Percentiles rank a stretch among this genome's conserved stretches.
Conservation (phyloP, 2,888 invertebrate genomes). For the Drosophila phalerata region DNA sequence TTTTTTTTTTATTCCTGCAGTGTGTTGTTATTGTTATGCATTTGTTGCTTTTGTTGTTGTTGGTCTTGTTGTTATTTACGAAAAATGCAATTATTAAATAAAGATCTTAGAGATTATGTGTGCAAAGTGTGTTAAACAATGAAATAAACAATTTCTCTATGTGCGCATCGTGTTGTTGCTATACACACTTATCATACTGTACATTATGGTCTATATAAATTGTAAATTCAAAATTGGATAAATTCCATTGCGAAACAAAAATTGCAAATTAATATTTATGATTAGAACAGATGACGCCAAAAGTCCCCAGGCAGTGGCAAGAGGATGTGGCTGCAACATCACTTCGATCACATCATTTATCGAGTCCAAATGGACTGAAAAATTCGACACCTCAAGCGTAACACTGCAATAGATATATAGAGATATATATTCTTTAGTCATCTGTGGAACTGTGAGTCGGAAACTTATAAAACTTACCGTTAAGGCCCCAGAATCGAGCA, state of each 20-base stretch:
- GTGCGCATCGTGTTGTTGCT: constrained; percentile 39
- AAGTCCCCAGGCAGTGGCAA: constrained; percentile 23
- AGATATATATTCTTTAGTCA: not conserved
- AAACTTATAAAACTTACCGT: constrained; percentile 45
- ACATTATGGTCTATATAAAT: constrained; percentile 76
- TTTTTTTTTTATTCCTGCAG: constrained; percentile 70
- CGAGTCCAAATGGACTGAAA: constrained; percentile 38
- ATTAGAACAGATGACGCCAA: constrained; percentile 76
- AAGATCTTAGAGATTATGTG: constrained; percentile 59
- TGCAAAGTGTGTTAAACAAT: constrained; percentile 65
- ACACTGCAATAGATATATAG: constrained; percentile 39
- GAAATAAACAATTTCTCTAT: constrained; percentile 56
- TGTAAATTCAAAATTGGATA: constrained; percentile 50
- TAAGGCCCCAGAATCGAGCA: constrained; percentile 47
- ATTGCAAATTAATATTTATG: constrained; percentile 71
- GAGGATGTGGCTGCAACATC: constrained; percentile 6
- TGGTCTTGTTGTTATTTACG: constrained; percentile 57
- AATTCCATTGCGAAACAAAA: constrained; percentile 71
- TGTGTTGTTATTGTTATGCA: constrained; percentile 42
- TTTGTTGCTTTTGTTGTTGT: constrained; percentile 57
- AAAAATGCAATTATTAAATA: constrained; percentile 64
- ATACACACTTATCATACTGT: constrained; percentile 57
- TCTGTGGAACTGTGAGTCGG: not conserved
- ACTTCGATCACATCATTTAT: constrained; percentile 9
- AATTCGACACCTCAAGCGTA: constrained; percentile 29